Conservation (phyloP, 2,113 vertebrate genomes). For the Apaloderma vittatum region DNA sequence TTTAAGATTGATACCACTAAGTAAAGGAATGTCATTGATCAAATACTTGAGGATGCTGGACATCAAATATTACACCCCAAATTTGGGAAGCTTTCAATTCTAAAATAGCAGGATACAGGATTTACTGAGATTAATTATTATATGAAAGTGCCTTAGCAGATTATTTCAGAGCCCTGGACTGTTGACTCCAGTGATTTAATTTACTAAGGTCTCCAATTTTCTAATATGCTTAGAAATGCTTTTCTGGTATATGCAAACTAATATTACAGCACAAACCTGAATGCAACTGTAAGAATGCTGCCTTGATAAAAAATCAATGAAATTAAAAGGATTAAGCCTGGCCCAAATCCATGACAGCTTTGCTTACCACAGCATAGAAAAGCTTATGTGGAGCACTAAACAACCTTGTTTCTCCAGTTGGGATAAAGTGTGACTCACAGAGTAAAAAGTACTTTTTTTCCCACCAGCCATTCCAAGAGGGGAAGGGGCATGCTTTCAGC, state of each 20-base stretch:
- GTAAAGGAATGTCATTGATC: not conserved
- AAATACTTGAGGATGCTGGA: not conserved
- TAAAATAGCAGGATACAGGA: conserved; percentile 26
- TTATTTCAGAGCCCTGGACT: conserved; percentile 59
- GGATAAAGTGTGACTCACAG: not conserved
- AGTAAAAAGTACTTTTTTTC: not conserved
- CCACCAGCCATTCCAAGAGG: not conserved
- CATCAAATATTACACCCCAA: conserved; percentile 23
- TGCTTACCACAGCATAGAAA: conserved; percentile 56
- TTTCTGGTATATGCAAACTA: conserved; percentile 61
- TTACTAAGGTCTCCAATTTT: conserved; percentile 47
- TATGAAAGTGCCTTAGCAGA: conserved; percentile 46
- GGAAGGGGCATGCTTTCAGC: not conserved
- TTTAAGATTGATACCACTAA: not conserved
- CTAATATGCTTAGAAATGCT: conserved; percentile 70
- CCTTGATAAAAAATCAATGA: conserved; percentile 71
- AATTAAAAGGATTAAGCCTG: conserved; percentile 69
- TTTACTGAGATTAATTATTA: conserved; percentile 66
- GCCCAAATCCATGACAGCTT: conserved; percentile 50
- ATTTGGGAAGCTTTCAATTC: conserved; percentile 1
- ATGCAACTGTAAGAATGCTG: conserved; percentile 45
- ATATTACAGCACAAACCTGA: not conserved
- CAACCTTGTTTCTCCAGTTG: conserved; percentile 36
- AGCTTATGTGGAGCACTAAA: conserved; percentile 28
- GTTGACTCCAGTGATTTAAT: conserved; percentile 67